Percentiles rank a stretch among this genome's conserved stretches.
Evolutionary conservation across 2,797 vertebrate genomes (phyloP).

Genomic region (Propithecus deckenii): DNA sequence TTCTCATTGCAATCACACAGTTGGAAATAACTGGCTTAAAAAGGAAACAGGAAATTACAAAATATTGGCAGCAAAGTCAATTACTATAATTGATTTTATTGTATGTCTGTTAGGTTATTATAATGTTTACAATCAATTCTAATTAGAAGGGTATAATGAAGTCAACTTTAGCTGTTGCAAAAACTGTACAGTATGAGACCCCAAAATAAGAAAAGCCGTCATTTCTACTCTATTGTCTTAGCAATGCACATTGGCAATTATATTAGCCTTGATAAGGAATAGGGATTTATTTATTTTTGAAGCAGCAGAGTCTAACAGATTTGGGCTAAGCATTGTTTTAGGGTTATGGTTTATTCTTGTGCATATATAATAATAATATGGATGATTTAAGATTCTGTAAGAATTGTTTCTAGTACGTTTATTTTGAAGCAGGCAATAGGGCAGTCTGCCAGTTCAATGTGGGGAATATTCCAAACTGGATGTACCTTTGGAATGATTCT

Average conservation of each 20-base stretch:
- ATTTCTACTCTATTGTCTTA: slow-evolving; percentile 76
- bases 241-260: slow-evolving; percentile 74
- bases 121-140: slow-evolving; percentile 61
- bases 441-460: not conserved
- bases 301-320: slow-evolving; percentile 69
- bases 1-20: slow-evolving; percentile 17
- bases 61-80: slow-evolving; percentile 78
- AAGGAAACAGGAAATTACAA: slow-evolving; percentile 79
- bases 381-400: slow-evolving; percentile 59
- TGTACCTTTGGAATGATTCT: not conserved
- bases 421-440: not conserved
- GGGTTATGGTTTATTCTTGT: slow-evolving; percentile 28
- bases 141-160: slow-evolving; percentile 76
- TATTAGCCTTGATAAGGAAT: slow-evolving; percentile 78
- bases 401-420: not conserved
- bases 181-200: slow-evolving; percentile 47
- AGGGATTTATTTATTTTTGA: slow-evolving; percentile 75
- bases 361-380: not conserved
- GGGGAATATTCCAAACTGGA: not conserved
- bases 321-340: slow-evolving; percentile 70
- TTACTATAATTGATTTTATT: slow-evolving; percentile 78
- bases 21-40: slow-evolving; percentile 72
- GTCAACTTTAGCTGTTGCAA: slow-evolving; percentile 65
- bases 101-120: slow-evolving; percentile 68
- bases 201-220: slow-evolving; percentile 74